phyloP scores from a whole-genome alignment of 2,888 invertebrate species.

The Acanthosoma haemorrhoidale region DNA sequence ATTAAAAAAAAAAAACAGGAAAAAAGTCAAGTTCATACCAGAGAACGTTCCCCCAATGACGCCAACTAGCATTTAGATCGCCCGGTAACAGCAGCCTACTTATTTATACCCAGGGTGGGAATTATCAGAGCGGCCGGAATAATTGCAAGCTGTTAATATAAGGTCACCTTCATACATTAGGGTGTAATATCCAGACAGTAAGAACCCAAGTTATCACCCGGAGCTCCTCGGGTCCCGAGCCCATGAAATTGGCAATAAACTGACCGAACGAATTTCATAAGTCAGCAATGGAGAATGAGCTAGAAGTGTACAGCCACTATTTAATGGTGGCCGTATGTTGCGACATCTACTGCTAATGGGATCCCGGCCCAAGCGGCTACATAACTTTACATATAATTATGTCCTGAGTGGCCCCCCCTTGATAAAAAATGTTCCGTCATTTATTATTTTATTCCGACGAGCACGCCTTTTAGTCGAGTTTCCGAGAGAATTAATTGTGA shows the following conservation, averaged over 20 bases:
- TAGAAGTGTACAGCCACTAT: no score
- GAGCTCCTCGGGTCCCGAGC: background rate
- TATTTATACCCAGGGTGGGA: background rate
- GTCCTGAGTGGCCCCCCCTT: background rate
- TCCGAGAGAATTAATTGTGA: no score
- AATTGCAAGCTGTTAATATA: background rate
- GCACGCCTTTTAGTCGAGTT: no score
- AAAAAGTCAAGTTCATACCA: no score
- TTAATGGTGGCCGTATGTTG: background rate
- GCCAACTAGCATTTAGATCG: background rate
- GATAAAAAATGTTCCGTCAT: background rate
- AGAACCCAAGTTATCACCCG: background rate
- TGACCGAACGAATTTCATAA: background rate
- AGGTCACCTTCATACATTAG: background rate
- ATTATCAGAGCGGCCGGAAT: background rate
- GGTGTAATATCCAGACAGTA: background rate
- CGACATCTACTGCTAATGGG: background rate
- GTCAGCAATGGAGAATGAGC: background rate
- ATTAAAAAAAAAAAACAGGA: background rate
- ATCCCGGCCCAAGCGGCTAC: background rate
- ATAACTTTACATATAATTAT: conserved; percentile 12
- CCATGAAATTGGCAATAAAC: background rate
- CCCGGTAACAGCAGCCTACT: background rate
- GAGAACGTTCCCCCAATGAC: background rate
- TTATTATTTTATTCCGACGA: no score